These are phyloP conservation scores for Panulirus ornatus DNA, from an alignment of 1,140 invertebrate genomes.

Conservation along the genomic window DNA sequence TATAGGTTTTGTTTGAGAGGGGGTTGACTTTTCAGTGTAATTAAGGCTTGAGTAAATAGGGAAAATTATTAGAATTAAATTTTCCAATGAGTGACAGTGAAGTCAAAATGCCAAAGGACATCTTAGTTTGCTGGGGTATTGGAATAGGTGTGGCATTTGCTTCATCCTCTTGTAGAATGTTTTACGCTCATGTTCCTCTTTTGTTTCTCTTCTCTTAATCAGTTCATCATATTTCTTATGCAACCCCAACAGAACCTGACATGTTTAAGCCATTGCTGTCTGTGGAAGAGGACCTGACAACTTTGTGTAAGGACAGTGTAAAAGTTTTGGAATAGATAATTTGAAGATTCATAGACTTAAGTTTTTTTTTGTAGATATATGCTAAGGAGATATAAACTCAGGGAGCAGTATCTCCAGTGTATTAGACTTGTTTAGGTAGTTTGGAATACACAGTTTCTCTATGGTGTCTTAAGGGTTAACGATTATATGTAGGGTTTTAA, in stretches of 20 bases:
- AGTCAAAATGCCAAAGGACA: constrained; percentile 55
- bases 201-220: constrained; percentile 20
- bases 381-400: not conserved
- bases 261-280: constrained; percentile 37
- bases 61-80: not conserved
- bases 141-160: constrained; percentile 70
- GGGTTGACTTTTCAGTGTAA: not conserved
- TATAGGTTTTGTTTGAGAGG: not conserved
- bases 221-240: constrained; percentile 29
- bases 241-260: constrained; percentile 21
- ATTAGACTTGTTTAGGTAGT: too few relatives aligned
- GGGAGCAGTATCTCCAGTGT: not conserved
- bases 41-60: not conserved
- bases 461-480: too few relatives aligned
- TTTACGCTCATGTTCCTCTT: constrained; percentile 52
- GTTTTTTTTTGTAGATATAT: not conserved
- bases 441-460: too few relatives aligned
- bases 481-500: too few relatives aligned
- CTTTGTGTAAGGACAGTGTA: not conserved
- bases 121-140: constrained; percentile 68
- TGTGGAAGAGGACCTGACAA: constrained; percentile 5
- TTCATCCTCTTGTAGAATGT: constrained; percentile 65
- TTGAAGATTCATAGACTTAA: too few relatives aligned
- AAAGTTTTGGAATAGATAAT: not conserved
- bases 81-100: not conserved